Percentiles rank a stretch among this genome's conserved stretches.
phyloP scores from a whole-genome alignment of 1,140 invertebrate genomes.

The Brachionus koreanus region DNA sequence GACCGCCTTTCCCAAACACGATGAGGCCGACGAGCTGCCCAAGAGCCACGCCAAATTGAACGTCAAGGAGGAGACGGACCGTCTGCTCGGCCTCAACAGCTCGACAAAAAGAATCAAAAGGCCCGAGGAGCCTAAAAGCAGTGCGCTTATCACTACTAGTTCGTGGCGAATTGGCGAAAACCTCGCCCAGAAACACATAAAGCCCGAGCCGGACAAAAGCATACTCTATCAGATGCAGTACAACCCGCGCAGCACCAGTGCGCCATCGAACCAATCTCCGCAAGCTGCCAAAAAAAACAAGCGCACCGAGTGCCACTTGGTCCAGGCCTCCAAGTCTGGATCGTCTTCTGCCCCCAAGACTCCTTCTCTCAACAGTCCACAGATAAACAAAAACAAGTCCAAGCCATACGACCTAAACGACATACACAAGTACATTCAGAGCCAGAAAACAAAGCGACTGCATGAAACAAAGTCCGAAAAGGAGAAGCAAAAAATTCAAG shows the following conservation, averaged over 20 bases:
- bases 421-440: conserved; percentile 37
- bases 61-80: background rate
- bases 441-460: conserved; percentile 8
- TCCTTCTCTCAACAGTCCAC: background rate
- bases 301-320: conserved; percentile 8
- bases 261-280: background rate
- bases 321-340: background rate
- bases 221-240: background rate
- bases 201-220: conserved; percentile 1
- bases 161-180: conserved; percentile 33
- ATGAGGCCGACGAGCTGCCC: background rate
- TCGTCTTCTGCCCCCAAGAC: background rate
- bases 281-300: background rate
- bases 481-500: conserved; percentile 13
- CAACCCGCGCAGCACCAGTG: conserved; percentile 16
- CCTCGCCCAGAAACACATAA: conserved; percentile 23
- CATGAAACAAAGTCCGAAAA: background rate
- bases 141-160: conserved; percentile 1
- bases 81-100: background rate
- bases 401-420: conserved; percentile 37
- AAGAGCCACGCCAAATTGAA: background rate
- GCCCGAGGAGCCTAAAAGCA: background rate
- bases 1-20: background rate
- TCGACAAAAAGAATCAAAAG: background rate
- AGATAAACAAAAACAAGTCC: background rate